Conservation (phyloP, 2,113 vertebrate genomes). For the Cettia cetti region DNA sequence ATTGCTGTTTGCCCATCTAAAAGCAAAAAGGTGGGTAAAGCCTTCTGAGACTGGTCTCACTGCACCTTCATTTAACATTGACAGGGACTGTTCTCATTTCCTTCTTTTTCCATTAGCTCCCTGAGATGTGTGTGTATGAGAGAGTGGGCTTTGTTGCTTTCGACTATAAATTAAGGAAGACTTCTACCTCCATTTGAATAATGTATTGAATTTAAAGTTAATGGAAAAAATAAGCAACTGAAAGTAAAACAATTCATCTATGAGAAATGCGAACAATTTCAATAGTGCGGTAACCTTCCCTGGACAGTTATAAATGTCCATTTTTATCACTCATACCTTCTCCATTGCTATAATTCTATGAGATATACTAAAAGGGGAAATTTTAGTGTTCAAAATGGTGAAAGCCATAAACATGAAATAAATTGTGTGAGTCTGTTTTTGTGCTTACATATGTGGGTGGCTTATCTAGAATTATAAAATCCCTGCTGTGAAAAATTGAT, state of each 20-base stretch:
- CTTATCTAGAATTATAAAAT: neutral
- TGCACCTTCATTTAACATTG: neutral
- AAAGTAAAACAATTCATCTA: neutral
- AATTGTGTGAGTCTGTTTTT: neutral
- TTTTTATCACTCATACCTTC: neutral
- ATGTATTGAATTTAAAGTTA: neutral
- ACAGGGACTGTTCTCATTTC: neutral
- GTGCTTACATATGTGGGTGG: neutral
- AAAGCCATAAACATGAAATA: neutral
- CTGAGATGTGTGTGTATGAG: neutral
- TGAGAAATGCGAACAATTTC: neutral
- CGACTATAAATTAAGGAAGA: neutral
- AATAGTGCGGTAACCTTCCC: neutral
- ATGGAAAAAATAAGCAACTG: neutral
- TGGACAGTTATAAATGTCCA: neutral
- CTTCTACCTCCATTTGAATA: neutral
- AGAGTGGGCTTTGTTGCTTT: neutral
- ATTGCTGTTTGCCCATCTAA: neutral
- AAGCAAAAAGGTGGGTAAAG: neutral
- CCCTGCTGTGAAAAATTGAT: neutral
- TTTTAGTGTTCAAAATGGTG: neutral
- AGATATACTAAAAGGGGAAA: neutral
- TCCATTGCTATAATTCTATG: neutral
- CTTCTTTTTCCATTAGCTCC: neutral
- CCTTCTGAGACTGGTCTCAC: neutral